Percentiles rank a stretch among this genome's conserved stretches.
Evolutionary conservation across 2,797 vertebrate genomes (phyloP).

Genomic region (Hypotaenidia philippensis): DNA sequence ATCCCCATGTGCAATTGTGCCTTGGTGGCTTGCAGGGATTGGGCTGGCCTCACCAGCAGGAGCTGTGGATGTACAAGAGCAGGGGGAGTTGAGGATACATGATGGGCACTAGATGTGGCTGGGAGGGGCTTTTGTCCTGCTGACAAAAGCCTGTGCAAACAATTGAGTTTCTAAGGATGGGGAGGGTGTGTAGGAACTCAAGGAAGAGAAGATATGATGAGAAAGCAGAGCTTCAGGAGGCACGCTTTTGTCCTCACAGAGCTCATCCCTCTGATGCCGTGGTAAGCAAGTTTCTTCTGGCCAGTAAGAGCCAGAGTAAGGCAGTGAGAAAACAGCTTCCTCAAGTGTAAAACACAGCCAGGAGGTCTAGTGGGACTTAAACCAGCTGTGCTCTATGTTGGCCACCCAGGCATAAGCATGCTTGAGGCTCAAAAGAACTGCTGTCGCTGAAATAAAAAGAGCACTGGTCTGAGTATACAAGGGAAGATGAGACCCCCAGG

Average conservation of each 20-base stretch:
- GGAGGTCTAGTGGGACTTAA: background rate
- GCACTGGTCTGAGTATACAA: background rate
- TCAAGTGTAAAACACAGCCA: background rate
- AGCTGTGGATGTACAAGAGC: background rate
- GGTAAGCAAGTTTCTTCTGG: background rate
- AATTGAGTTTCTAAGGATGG: background rate
- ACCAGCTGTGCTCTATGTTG: background rate
- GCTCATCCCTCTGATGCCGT: background rate
- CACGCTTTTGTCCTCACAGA: background rate
- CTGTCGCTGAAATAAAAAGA: background rate
- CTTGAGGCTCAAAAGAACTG: background rate
- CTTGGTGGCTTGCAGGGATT: fast-evolving
- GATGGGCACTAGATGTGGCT: background rate
- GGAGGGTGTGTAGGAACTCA: background rate
- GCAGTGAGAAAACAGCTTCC: background rate
- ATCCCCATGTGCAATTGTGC: fast-evolving
- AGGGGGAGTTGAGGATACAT: background rate
- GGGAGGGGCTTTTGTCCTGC: background rate
- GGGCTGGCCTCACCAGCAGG: fast-evolving
- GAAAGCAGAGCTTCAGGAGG: background rate
- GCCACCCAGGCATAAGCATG: background rate
- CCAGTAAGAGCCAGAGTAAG: background rate
- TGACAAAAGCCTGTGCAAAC: background rate
- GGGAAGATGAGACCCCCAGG: background rate
- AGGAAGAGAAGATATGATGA: background rate